Percentiles rank a stretch among this genome's conserved stretches.
These are phyloP conservation scores for Enteromius paludinosus DNA, from an alignment of 2,797 vertebrate genomes.

Conservation along the genomic window DNA sequence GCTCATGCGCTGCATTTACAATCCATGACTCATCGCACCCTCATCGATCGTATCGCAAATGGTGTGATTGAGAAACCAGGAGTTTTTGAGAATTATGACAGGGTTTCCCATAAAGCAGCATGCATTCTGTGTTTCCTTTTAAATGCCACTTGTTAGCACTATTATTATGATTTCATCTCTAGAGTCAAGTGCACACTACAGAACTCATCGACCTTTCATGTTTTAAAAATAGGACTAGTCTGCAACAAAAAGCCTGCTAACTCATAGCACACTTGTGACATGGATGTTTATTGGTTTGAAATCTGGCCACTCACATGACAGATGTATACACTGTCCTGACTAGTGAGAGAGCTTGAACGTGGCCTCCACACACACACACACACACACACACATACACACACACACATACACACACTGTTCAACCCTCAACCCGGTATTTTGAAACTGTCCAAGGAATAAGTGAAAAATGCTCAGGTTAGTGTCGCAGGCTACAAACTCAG, in stretches of 20 bases:
- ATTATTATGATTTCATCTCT: not conserved
- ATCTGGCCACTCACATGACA: not conserved
- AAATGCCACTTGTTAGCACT: slow-evolving; percentile 49
- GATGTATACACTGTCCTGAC: not conserved
- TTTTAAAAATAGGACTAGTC: not conserved
- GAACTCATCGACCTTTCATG: not conserved
- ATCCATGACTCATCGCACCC: slow-evolving; percentile 58
- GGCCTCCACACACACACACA: too few relatives aligned
- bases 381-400: not conserved
- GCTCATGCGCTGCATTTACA: slow-evolving; percentile 55
- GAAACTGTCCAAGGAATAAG: slow-evolving; percentile 11
- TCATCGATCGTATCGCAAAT: slow-evolving; percentile 51
- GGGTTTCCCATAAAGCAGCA: slow-evolving; percentile 58
- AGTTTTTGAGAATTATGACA: slow-evolving; percentile 11
- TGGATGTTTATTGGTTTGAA: not conserved
- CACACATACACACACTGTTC: not conserved
- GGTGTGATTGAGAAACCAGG: slow-evolving; percentile 56
- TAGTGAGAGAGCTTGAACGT: not conserved
- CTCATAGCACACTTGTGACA: not conserved
- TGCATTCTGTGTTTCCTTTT: not conserved
- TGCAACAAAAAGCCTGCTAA: not conserved
- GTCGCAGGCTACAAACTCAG: too few relatives aligned
- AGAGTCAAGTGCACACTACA: not conserved
- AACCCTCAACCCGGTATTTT: not conserved
- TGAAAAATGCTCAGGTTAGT: not conserved